Evolutionary conservation across 2,113 vertebrate genomes (phyloP).

Genomic region (Thymallus thymallus): DNA sequence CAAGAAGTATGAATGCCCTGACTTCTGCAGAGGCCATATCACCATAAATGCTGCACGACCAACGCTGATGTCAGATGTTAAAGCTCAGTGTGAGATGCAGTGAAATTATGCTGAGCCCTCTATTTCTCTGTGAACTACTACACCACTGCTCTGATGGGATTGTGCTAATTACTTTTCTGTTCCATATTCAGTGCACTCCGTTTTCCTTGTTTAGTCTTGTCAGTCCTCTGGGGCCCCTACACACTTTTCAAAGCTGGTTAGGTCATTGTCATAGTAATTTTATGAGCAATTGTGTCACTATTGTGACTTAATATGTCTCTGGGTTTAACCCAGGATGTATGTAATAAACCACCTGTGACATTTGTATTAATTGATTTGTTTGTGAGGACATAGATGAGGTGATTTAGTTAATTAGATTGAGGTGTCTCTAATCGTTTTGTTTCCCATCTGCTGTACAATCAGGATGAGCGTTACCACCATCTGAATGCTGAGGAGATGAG

Average conservation of each 20-base stretch:
- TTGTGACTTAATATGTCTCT: not conserved
- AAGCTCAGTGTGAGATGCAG: not conserved
- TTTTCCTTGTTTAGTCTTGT: conserved; percentile 9
- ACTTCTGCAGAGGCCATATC: no score
- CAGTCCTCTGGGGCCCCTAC: not conserved
- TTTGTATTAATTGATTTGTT: not conserved
- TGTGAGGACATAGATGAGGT: not conserved
- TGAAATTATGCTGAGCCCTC: not conserved
- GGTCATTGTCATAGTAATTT: not conserved
- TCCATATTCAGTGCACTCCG: conserved; percentile 16
- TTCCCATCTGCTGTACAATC: conserved; percentile 12
- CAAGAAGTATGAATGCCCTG: no score
- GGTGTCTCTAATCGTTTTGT: not conserved
- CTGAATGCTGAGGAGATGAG: conserved; percentile 83
- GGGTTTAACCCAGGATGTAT: not conserved
- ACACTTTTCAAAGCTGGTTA: conserved; percentile 1
- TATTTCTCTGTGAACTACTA: not conserved
- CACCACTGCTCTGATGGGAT: conserved; percentile 14
- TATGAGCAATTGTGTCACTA: not conserved
- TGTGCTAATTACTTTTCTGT: conserved; percentile 27
- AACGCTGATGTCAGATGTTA: no score
- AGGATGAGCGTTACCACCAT: conserved; percentile 90
- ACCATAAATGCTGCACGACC: no score
- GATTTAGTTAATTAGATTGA: not conserved
- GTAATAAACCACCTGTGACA: not conserved